Percentiles rank a stretch among this genome's conserved stretches.
Evolutionary conservation across 30 jellyfish, hydroid and myxozoan genomes (phyloP).

Genomic region (Cassiopea andromeda): DNA sequence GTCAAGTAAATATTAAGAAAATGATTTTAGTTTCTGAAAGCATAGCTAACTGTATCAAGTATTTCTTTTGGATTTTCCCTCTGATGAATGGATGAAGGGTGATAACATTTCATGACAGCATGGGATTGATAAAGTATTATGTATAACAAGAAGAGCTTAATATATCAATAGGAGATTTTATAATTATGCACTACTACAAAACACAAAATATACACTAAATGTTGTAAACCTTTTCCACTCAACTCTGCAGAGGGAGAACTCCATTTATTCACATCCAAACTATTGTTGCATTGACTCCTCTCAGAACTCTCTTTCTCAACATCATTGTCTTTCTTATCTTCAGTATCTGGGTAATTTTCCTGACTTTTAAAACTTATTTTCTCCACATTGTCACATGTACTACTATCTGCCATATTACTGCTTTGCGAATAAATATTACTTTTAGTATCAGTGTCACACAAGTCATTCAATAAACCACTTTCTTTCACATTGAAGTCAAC

Average conservation of each 20-base stretch:
- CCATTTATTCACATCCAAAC: conserved; percentile 8
- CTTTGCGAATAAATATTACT: not conserved
- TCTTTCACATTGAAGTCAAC: not conserved
- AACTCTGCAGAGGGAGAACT: conserved; percentile 16
- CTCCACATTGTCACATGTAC: not conserved
- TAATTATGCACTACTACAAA: not conserved
- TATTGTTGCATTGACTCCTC: not conserved
- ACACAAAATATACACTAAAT: not conserved
- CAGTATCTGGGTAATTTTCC: not conserved
- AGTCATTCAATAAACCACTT: not conserved
- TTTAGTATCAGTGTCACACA: not conserved
- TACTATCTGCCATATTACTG: not conserved
- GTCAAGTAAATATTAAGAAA: not conserved
- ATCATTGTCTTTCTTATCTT: not conserved
- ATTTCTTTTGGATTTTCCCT: not conserved
- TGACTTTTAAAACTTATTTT: not conserved
- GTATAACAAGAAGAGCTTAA: too few relatives aligned
- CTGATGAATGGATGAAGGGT: not conserved
- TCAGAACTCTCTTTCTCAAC: conserved; percentile 1
- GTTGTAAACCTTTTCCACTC: conserved; percentile 41
- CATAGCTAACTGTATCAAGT: not conserved
- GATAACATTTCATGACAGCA: too few relatives aligned
- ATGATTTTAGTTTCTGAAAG: not conserved
- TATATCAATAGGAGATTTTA: not conserved
- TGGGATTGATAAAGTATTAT: too few relatives aligned